phyloP scores from a whole-genome alignment of 2,888 invertebrate species.

The Thymelicus sylvestris region DNA sequence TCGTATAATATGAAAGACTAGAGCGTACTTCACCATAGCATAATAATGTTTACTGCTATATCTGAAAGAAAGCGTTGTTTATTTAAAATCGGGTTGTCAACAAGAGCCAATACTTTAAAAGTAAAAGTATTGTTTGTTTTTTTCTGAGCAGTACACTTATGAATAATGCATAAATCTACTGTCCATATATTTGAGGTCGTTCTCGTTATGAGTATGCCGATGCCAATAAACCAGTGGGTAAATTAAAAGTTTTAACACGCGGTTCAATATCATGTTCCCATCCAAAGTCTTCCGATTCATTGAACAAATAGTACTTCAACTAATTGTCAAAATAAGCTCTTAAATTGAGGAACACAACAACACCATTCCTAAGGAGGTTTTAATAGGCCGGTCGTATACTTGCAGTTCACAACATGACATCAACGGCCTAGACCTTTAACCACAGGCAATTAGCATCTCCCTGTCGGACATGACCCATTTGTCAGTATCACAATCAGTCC shows the following conservation, averaged over 20 bases:
- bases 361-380: conserved; percentile 9
- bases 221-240: too few species aligned
- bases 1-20: too few species aligned
- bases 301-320: neutral
- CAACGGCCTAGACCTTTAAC: conserved; percentile 36
- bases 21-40: too few species aligned
- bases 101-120: conserved; percentile 10
- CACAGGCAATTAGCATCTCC: conserved; percentile 45
- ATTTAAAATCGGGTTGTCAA: neutral
- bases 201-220: neutral
- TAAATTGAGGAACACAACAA: neutral
- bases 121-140: conserved; percentile 12
- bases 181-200: conserved; percentile 3
- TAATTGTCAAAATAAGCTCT: neutral
- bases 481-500: conserved; percentile 48
- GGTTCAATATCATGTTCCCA: too few species aligned
- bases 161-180: conserved; percentile 3
- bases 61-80: neutral
- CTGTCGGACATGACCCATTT: conserved; percentile 58
- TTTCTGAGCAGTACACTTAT: neutral
- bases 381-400: conserved; percentile 26
- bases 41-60: too few species aligned
- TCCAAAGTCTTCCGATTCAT: neutral
- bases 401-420: conserved; percentile 29
- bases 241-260: too few species aligned